Conservation (phyloP, 2,888 invertebrate species). For the Perdita meconis region DNA sequence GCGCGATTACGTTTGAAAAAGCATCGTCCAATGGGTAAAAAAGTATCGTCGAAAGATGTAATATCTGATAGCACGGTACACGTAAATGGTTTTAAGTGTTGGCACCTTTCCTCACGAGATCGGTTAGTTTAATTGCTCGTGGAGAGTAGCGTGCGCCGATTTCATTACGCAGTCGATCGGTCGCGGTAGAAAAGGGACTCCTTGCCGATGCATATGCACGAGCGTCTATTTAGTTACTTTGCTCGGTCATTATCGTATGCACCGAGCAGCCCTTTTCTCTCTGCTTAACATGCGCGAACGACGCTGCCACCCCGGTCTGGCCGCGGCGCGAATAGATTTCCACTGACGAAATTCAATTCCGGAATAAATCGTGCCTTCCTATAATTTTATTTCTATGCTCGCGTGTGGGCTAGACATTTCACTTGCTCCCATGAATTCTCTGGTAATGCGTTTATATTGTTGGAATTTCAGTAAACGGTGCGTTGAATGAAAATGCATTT, state of each 20-base stretch:
- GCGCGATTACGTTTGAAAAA: slow-evolving; percentile 19
- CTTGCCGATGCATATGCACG: slow-evolving; percentile 58
- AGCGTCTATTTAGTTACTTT: slow-evolving; percentile 51
- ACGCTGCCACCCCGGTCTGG: slow-evolving; percentile 7
- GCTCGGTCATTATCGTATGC: slow-evolving; percentile 49
- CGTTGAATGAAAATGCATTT: no score
- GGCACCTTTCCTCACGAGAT: slow-evolving; percentile 21
- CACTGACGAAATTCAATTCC: slow-evolving; percentile 54
- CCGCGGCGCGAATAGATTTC: slow-evolving; percentile 56
- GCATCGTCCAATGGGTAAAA: no score
- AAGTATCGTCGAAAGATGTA: slow-evolving; percentile 28
- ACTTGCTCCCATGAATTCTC: no score
- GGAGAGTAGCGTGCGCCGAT: slow-evolving; percentile 36
- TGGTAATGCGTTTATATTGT: no score
- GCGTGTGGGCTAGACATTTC: no score
- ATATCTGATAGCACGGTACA: slow-evolving; percentile 42
- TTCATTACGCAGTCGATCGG: slow-evolving; percentile 41
- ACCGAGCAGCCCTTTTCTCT: slow-evolving; percentile 48
- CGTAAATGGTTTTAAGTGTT: slow-evolving; percentile 50
- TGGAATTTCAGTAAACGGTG: no score
- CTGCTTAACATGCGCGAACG: slow-evolving; percentile 42
- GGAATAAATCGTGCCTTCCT: slow-evolving; percentile 45
- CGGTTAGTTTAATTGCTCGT: slow-evolving; percentile 34
- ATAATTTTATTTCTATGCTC: slow-evolving; percentile 43
- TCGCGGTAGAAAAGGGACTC: slow-evolving; percentile 33